These are phyloP conservation scores for Piaya cayana DNA, from an alignment of 2,113 vertebrate genomes.

Conservation along the genomic window DNA sequence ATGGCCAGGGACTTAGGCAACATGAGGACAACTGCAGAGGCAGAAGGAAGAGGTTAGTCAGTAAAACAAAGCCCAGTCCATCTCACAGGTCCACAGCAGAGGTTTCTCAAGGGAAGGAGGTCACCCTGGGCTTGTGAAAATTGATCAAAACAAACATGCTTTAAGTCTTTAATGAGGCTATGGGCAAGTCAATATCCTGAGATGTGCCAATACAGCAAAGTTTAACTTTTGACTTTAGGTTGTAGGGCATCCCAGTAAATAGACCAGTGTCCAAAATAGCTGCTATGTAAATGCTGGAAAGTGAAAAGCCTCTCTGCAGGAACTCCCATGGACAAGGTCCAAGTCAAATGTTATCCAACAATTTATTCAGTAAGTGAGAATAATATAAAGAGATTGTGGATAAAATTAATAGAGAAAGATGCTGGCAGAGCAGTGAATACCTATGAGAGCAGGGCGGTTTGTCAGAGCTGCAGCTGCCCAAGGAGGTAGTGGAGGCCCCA, in stretches of 20 bases:
- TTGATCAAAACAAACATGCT: not conserved
- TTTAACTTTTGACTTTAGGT: not conserved
- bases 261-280: not conserved
- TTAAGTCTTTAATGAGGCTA: not conserved
- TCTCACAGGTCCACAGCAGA: accelerated
- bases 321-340: not conserved
- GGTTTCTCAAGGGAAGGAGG: not conserved
- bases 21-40: slow-evolving; percentile 63
- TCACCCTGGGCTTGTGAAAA: not conserved
- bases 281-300: not conserved
- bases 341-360: not conserved
- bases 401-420: not conserved
- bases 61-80: not conserved
- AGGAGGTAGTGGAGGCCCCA: too few relatives aligned
- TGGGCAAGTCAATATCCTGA: not conserved
- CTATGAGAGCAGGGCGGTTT: not conserved
- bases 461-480: not conserved
- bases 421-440: not conserved
- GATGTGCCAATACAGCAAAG: not conserved
- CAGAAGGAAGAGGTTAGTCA: not conserved
- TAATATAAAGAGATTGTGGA: not conserved
- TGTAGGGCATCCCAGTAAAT: not conserved
- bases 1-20: slow-evolving; percentile 70
- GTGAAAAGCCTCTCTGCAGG: not conserved
- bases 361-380: not conserved